A percentile compares a stretch with the other conserved stretches of the same genome.
Conservation (phyloP, 37 sponge, comb jelly and placozoan genomes). For the Chondrilla cf. caribensis region DNA sequence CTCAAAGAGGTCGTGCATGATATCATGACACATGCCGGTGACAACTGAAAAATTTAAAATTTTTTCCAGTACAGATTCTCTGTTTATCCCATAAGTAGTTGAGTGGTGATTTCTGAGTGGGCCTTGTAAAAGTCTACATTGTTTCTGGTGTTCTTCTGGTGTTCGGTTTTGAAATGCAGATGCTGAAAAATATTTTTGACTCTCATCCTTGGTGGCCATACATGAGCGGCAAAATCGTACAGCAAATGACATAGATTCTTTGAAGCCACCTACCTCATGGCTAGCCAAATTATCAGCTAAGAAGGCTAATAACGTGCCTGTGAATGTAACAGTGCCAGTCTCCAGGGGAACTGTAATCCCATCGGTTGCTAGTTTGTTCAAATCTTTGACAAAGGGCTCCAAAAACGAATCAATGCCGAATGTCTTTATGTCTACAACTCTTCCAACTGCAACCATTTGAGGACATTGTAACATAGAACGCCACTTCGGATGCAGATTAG, state of each 20-base stretch:
- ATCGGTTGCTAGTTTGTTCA: constrained; percentile 10
- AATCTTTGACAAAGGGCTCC: constrained; percentile 32
- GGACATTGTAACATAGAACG: constrained; percentile 10
- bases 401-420: constrained; percentile 29
- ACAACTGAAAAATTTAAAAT: neutral
- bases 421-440: constrained; percentile 21
- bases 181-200: constrained; percentile 7
- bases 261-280: constrained; percentile 24
- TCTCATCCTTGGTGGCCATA: constrained; percentile 17
- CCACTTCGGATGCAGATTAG: constrained; percentile 38
- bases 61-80: neutral
- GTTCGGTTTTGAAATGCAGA: constrained; percentile 14
- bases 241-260: constrained; percentile 35
- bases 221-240: constrained; percentile 23
- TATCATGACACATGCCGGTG: constrained; percentile 17
- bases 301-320: neutral
- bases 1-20: constrained; percentile 44
- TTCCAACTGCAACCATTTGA: neutral
- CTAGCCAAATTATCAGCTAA: neutral
- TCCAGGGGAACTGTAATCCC: constrained; percentile 5
- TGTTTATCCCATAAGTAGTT: constrained; percentile 11
- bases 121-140: neutral
- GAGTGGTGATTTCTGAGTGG: neutral
- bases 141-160: constrained; percentile 17
- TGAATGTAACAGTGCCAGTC: neutral